phyloP scores from a whole-genome alignment of 2,113 vertebrate species.

The Strix aluco region DNA sequence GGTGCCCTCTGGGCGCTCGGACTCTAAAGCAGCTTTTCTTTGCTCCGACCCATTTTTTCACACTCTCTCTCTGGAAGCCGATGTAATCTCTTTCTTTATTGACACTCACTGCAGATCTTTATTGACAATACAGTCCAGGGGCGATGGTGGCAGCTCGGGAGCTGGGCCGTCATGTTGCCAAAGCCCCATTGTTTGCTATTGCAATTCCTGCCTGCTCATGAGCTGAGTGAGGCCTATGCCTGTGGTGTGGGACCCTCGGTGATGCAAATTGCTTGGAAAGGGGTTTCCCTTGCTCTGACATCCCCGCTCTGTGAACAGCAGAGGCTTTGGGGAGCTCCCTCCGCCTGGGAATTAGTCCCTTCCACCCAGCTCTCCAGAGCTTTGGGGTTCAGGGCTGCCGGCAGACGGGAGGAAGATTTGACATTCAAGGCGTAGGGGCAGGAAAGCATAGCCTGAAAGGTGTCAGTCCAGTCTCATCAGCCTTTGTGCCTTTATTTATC shows the following conservation, averaged over 20 bases:
- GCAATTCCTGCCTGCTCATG: neutral
- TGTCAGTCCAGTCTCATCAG: conserved; percentile 20
- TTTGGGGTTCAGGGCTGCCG: neutral
- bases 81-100: neutral
- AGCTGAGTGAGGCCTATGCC: neutral
- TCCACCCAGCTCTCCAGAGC: neutral
- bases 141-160: neutral
- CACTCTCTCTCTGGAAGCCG: neutral
- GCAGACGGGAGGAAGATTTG: neutral
- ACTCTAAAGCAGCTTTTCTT: neutral
- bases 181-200: neutral
- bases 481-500: conserved; percentile 48
- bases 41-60: neutral
- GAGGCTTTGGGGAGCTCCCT: neutral
- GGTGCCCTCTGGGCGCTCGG: fast-evolving
- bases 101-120: neutral
- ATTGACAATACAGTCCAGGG: neutral
- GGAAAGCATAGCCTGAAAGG: conserved; percentile 1
- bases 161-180: neutral
- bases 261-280: neutral
- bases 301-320: neutral
- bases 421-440: neutral
- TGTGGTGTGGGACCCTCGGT: neutral
- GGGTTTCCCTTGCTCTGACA: neutral
- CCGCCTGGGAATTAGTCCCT: neutral